Base-by-base conservation (phyloP, 1,140 invertebrate species). In the Gryon sp. region DNA sequence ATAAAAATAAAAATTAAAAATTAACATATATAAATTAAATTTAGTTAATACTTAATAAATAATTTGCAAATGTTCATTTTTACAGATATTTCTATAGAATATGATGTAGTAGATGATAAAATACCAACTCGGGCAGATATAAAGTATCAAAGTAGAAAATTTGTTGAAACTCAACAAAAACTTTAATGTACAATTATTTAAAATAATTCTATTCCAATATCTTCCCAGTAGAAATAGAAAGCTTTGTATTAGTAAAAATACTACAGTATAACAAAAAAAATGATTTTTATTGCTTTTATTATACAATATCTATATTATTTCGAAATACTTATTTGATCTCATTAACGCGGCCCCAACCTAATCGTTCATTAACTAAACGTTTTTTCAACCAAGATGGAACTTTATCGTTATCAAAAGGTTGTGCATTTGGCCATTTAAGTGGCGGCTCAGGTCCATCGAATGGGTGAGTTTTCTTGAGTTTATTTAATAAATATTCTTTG, bases 401-500 rank as follows among this genome's bases (percentile, higher is more conserved):
- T 38, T 85, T 82, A 4, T 80, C 82, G 0, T 79, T 55, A 1
- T 87, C 65, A n/a, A 93, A 85, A 9, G 87, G 82, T 65, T 93
- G 89, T 8, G 94, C 93, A 83, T 94, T 94, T 6, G 95, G 97
- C 86, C 93, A 97, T 60, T 91, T 92, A 0, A 92, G 81, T 9
- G 91, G 89, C 12, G 90, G 87, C 36, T 92, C 89, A 0, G 93
- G 92, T 4, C 89, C 90, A 65, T 94, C 90, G 80, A 98, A 98
- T 0, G 97, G 97, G 90, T 97, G 91, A 16, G 93, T 90, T 40
- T 91, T 91, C 81, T 94, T 94, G 53, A 99, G 84, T 84, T 96
- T 95, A 28, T 93, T 92, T 40, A 95, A 78, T 12, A 99, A 88
- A 82, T 94, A 95, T 85, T 98, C 95, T 85, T 98, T 96, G 38